Percentiles rank a stretch among this genome's conserved stretches.
Evolutionary conservation across 2,113 vertebrate species (phyloP).

Genomic region (Speoplatyrhinus poulsoni): DNA sequence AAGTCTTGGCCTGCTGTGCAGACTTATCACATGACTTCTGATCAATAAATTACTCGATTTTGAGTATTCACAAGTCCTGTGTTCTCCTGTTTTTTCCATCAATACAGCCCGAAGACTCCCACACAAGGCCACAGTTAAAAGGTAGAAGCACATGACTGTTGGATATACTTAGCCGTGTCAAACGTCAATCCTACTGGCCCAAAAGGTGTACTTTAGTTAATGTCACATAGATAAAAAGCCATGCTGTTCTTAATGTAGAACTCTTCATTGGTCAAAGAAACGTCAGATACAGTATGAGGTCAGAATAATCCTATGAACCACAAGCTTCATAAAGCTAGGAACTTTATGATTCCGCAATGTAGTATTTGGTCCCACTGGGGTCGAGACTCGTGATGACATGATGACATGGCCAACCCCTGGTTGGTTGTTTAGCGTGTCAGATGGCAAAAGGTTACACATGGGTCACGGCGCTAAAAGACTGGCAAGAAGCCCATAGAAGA

Average conservation of each 20-base stretch:
- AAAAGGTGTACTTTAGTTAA: no score
- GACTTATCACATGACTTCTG: neutral
- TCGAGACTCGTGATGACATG: neutral
- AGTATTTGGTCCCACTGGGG: neutral
- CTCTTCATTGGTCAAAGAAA: no score
- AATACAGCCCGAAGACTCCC: neutral
- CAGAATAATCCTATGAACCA: no score
- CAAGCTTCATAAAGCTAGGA: neutral
- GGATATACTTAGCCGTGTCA: neutral
- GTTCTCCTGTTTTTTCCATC: neutral
- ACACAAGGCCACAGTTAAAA: neutral
- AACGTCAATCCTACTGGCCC: neutral
- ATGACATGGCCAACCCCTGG: neutral
- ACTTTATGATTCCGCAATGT: neutral
- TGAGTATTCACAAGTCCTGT: no score
- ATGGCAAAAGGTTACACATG: neutral
- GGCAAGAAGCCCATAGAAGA: neutral
- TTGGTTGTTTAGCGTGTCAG: neutral
- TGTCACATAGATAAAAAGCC: no score
- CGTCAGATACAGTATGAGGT: no score
- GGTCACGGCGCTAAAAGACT: conserved; percentile 25
- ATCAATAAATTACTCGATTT: neutral
- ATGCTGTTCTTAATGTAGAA: no score
- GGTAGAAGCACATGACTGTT: neutral
- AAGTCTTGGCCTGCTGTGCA: neutral